Evolutionary conservation across 2,113 vertebrate species (phyloP), one percentile per base, ranked within the genome.

Genomic region (Rissa tridactyla): DNA sequence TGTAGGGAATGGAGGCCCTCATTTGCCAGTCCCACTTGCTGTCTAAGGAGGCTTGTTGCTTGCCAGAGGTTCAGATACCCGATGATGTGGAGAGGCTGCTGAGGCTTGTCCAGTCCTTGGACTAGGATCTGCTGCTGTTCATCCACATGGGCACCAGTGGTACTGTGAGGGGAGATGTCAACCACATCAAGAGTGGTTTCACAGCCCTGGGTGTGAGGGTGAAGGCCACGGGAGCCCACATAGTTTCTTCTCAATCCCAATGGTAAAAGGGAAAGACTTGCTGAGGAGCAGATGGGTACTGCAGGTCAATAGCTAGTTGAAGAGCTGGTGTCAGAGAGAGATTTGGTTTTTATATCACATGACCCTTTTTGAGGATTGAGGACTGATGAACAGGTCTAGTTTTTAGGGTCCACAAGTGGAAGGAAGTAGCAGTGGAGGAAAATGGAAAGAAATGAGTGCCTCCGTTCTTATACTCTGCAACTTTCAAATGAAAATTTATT

Each of bases 111-210:
- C 51, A 49, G 34, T 18, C 18, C 25, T 82, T 54, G 38, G 32
- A 36, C 21, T 70, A 5, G 44, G 62, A 46, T n/a, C 18, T 83
- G 13, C 19, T 64, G 16, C 8, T 64, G 9, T 58, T 49, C 6
- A 18, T 7, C 14, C 27, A 5, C 2, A 1, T 32, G 13, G 27
- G 8, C 17, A 58, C 9, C 0, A 1, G 9, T 29, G 11, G 23
- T 51, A 49, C 32, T 42, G 25, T 22, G 15, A 79, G 18, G 5
- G 4, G 6, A 34, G 21, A 38, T 40, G 15, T 15, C 68, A 80
- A 11, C 5, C 13, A 34, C 30, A 16, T 3, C 57, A 72, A 36
- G 6, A 72, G 17, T 9, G n/a, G 10, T 34, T 72, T 64, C 62
- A 46, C 11, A 85, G 22, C 30, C 71, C 42, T 73, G 11, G 3